These are phyloP conservation scores for Paradisaea rubra DNA, from an alignment of 2,113 vertebrate genomes.

Conservation along the genomic window DNA sequence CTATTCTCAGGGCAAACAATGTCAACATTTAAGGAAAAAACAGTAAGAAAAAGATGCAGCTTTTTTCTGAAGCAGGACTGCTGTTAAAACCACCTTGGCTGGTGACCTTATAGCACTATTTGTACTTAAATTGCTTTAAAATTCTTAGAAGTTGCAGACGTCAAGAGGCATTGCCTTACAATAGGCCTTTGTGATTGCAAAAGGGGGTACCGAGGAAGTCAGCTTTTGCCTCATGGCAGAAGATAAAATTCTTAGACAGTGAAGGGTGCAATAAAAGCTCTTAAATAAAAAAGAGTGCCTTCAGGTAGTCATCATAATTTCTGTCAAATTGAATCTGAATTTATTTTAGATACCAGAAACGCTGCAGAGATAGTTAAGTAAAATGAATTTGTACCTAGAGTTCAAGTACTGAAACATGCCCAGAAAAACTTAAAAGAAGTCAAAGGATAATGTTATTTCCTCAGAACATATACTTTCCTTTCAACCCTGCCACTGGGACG, in stretches of 20 bases:
- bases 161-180: background rate
- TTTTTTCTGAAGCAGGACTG: background rate
- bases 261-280: background rate
- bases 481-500: background rate
- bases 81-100: background rate
- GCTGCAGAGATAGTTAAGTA: background rate
- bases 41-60: background rate
- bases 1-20: background rate
- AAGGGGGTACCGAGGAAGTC: background rate
- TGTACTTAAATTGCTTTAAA: background rate
- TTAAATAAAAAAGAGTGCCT: background rate
- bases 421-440: background rate
- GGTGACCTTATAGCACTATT: background rate
- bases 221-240: background rate
- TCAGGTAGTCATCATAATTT: background rate
- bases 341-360: background rate
- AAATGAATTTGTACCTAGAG: background rate
- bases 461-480: background rate
- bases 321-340: background rate
- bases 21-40: background rate
- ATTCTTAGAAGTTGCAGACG: background rate
- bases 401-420: background rate
- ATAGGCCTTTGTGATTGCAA: background rate
- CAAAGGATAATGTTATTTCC: background rate
- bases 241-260: background rate